Percentiles rank a stretch among this genome's conserved stretches.
phyloP scores from a whole-genome alignment of 2,888 invertebrate species.

The Drepanosiphum platanoidis region DNA sequence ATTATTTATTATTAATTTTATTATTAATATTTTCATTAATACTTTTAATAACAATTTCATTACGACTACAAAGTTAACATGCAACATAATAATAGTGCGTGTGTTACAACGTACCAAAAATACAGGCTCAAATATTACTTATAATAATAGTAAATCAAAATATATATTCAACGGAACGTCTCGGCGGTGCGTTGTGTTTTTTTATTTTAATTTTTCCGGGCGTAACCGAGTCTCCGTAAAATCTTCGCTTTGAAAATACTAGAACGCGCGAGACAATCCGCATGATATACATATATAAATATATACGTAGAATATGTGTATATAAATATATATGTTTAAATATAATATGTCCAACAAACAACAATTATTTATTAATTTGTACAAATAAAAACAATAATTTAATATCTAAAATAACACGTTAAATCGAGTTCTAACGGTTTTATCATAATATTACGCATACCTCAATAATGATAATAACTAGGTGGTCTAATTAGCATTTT shows the following conservation, averaged over 20 bases:
- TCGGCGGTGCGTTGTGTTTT: neutral
- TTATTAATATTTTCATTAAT: neutral
- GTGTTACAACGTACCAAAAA: slow-evolving; percentile 38
- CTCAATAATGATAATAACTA: slow-evolving; percentile 11
- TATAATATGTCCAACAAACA: slow-evolving; percentile 47
- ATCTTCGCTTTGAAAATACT: neutral
- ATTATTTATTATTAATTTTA: slow-evolving; percentile 25
- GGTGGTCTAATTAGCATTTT: slow-evolving; percentile 12
- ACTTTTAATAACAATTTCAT: slow-evolving; percentile 28
- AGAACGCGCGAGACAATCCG: neutral
- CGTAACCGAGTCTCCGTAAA: neutral
- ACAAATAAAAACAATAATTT: slow-evolving; percentile 37
- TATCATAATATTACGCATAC: neutral
- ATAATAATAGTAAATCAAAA: slow-evolving; percentile 18
- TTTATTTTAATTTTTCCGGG: neutral
- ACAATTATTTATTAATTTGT: slow-evolving; percentile 39
- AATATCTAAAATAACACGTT: slow-evolving; percentile 25
- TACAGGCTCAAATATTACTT: slow-evolving; percentile 26
- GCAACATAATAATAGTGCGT: slow-evolving; percentile 37
- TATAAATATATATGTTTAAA: slow-evolving; percentile 8
- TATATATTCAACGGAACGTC: neutral
- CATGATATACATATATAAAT: neutral
- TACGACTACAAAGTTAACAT: slow-evolving; percentile 40
- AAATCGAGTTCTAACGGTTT: slow-evolving; percentile 14
- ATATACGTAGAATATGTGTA: neutral